Evolutionary conservation across 2,797 vertebrate genomes (phyloP), one percentile per base, ranked within the genome.

Genomic region (Tympanoctomys barrerae): DNA sequence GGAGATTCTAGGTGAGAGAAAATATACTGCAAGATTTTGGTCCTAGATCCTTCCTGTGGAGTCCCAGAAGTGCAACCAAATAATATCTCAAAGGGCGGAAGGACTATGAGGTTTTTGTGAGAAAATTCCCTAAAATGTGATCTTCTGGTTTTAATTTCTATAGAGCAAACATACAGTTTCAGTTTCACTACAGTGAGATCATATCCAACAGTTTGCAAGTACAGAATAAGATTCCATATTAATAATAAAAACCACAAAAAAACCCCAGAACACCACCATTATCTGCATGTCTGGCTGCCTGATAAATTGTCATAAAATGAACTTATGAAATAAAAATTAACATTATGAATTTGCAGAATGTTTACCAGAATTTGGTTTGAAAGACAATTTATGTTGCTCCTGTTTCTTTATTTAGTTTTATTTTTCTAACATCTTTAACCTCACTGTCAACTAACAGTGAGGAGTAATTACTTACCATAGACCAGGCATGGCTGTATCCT

Each of bases 111-210:
- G 96, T 95, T 93, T 97, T 96, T 90, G 95, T 88, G 73, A 90
- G 94, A 91, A 87, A 86, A 54, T 77, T 19, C 92, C 94, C 88
- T 97, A 93, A 97, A 88, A 95, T 73, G 85, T 89, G 82, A 78
- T 87, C 94, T 96, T 97, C 78, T 81, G 26, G 54, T 96, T 97
- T 82, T 80, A n/a, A 59, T 86, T 95, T 62, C 61, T 90, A 89
- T 93, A 89, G 57, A 61, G 79, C 95, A 97, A 94, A 97, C 71
- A 33, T 14, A 0, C 1, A 26, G 5, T 54, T 64, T 93, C 66
- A 46, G 82, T 85, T 68, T 71, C 71, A 62, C 39, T 18, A 24
- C 26, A 24, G 16, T 24, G 31, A 62, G 49, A 33, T 68, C 26
- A 21, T 49, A 73, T 78, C 77, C 24, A 57, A 79, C n/a, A 28